Base-by-base conservation (phyloP, 1,140 invertebrate species). In the Drosophila neocordata region DNA sequence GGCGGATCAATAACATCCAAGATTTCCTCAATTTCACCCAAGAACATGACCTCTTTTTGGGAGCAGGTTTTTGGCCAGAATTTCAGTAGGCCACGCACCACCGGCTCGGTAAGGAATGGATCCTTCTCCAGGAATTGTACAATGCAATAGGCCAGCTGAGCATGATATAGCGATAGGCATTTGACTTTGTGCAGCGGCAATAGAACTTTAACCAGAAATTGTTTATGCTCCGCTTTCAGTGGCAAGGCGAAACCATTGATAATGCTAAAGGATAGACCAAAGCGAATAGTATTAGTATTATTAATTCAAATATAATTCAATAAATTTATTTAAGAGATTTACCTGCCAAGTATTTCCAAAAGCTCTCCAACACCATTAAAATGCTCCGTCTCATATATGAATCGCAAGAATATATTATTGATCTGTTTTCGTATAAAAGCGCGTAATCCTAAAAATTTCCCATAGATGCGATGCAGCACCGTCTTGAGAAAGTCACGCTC, bases 81-180 rank as follows among this genome's bases (percentile, higher is more conserved):
- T 93, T 99, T 99, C 79, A 99, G 94, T 87, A 99, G 94, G 79
- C 98, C 97, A 91, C 97, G 95, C 85, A 99, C 96, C 61, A 99
- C 98, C 70, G 97, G 97, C 93, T 99, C 98, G 74, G 98, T 99
- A 84, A 99, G 94, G 80, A 96, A 96, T 79, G 98, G 95, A 94
- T 99, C 99, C 93, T 99, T 99, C 93, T 99, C 98, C 69, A 99
- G 93, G 94, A 99, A 99, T 94, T 99, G 99, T 80, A 99, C 98
- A 92, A 99, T 98, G 94, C 99, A 99, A 93, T 99, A 99, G 85
- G 98, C 97, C 91, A 99, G 94, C 95, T 99, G 98, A 94, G 99
- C 95, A 95, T 99, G 94, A 95, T 97, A 96, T 93, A 98, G 92
- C 93, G 96, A 95, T 94, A 98, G 93, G 93, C 96, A 96, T 93